A percentile compares a stretch with the other conserved stretches of the same genome.
phyloP scores from a whole-genome alignment of 2,797 vertebrate species.

The Hirundo rustica region DNA sequence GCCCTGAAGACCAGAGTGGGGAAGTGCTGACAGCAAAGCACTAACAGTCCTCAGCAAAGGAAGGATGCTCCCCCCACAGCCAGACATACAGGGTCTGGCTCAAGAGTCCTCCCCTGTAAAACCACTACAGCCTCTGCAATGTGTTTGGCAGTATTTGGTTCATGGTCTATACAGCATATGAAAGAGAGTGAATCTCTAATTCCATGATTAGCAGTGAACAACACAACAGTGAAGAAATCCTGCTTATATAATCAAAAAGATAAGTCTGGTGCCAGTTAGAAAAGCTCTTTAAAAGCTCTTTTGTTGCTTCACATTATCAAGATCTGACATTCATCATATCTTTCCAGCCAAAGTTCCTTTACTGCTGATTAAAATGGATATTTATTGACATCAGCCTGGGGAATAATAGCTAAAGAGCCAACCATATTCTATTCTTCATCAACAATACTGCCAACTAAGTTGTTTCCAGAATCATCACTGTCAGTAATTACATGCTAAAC shows the following conservation, averaged over 20 bases:
- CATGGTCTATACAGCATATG: not conserved
- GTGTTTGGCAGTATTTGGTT: not conserved
- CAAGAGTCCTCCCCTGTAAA: not conserved
- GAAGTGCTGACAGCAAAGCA: not conserved
- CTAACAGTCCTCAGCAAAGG: not conserved
- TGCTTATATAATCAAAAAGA: conserved; percentile 59
- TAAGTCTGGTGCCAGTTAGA: conserved; percentile 14
- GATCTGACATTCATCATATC: conserved; percentile 54
- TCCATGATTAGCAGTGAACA: conserved; percentile 33
- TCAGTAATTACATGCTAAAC: conserved; percentile 63
- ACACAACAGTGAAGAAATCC: conserved; percentile 42
- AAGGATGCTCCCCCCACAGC: accelerated
- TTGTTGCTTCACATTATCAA: conserved; percentile 55
- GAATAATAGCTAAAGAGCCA: conserved; percentile 63
- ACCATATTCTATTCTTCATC: conserved; percentile 59
- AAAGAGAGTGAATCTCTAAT: conserved; percentile 36
- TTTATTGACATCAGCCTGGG: conserved; percentile 65
- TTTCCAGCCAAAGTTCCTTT: conserved; percentile 64
- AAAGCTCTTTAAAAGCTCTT: conserved; percentile 55
- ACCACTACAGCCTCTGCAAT: not conserved
- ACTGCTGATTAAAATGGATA: conserved; percentile 65
- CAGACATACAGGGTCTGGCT: not conserved
- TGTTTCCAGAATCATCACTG: conserved; percentile 63
- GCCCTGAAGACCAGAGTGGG: not conserved
- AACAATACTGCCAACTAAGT: conserved; percentile 67